Evolutionary conservation across 2,797 vertebrate genomes (phyloP), one percentile per base, ranked within the genome.

Genomic region (Prunella strophiata): DNA sequence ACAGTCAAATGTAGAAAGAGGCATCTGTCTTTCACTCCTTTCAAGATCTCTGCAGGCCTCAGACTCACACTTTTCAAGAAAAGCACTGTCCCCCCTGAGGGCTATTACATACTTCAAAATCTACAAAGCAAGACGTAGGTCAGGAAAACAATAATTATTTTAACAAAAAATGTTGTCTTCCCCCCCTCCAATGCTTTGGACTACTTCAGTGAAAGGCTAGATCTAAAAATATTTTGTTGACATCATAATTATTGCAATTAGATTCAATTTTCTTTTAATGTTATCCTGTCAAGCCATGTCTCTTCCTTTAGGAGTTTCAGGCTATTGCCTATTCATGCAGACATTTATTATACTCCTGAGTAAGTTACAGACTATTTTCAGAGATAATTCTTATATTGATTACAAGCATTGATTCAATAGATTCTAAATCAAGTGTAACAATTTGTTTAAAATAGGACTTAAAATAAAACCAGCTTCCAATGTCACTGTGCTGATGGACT

Each of bases 1-100:
- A 62, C 32, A 72, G 9, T 70, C 57, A 74, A 85, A 80, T 19
- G 34, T 85, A 78, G 12, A 76, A 66, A 70, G 48, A 85, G 59
- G 19, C 82, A 95, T 91, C 59, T 88, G 59, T 71, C 89, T 93
- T 54, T 93, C 83, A 87, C 52, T 96, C 48, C 63, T 96, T 90
- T 95, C 93, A 92, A 62, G 73, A 86, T 74, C 63, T 71, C 78
- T 62, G n/a, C 58, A 87, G 73, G 47, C 59, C 55, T 81, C 38
- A 88, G 42, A 91, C 30, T 88, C 40, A 15, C 45, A 59, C 13
- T 4, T 87, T 71, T 91, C 67, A 89, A 78, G 59, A 84, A 43
- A 3, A 63, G 40, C 14, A 34, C 55, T 59, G 25, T 86, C 51
- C 84, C 70, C 59, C 45, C 58, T 18, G 62, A 85, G 73, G 52